Evolutionary conservation across 2,888 invertebrate species (phyloP), one percentile per base, ranked within the genome.

Genomic region (Campaea margaritaria): DNA sequence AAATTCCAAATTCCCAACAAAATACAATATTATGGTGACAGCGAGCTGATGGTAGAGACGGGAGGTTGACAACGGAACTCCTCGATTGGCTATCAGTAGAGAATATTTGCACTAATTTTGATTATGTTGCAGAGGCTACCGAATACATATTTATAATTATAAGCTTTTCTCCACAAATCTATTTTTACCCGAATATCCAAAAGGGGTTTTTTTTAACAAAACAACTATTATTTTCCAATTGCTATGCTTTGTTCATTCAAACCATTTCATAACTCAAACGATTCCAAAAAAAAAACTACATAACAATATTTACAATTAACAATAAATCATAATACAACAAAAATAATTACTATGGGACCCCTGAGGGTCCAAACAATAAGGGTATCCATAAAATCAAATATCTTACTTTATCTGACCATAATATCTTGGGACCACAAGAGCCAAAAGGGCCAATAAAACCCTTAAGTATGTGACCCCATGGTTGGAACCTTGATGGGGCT

Each of bases 401-500:
- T 67, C 68, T 63, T 50, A 65, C 58, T 70, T 67, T 67, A 69
- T 70, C 69, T 65, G 52, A 62, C 62, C 63, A 66, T 72, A 62
- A 67, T 59, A 63, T 69, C 65, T 64, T 46, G 41, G 62, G 21
- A 16, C 49, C 38, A 39, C 38, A 28, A 34, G 54, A 15, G 9
- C 51, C 14, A 42, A 38, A 43, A 16, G 55, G 21, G 60, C 63
- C 69, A 69, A 74, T 79, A 75, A 76, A 71, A 63, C 65, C 68
- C 68, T 69, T 62, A 62, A 64, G 56, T 67, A 67, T 68, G 63
- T 68, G 64, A 70, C 68, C 69, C 62, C 66, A 64, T 69, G 63
- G 69, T 50, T 61, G 67, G 67, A 65, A 68, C 70, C 72, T 49
- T 76, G 77, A 81, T 78, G 72, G 75, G 68, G 60, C 71, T 79